Evolutionary conservation across 2,113 vertebrate species (phyloP).

Genomic region (Gambusia affinis): DNA sequence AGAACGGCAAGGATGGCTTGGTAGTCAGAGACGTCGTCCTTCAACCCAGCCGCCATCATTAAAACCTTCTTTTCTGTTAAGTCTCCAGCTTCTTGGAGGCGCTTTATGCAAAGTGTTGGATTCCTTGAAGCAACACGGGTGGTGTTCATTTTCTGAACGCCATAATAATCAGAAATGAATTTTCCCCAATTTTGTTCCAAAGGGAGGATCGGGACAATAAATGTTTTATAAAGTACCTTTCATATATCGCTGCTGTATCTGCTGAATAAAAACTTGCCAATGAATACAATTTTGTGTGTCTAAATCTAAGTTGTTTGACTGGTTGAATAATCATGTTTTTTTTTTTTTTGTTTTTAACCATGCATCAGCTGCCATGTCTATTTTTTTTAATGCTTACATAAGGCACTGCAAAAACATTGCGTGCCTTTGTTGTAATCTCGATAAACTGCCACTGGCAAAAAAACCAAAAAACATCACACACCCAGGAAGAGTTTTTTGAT

Average conservation of each 20-base stretch:
- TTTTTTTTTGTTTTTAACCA: not conserved
- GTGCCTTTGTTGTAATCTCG: not conserved
- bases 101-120: slow-evolving; percentile 11
- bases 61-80: not conserved
- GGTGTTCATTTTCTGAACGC: not conserved
- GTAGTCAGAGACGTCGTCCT: not conserved
- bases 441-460: not conserved
- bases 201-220: not conserved
- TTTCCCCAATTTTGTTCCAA: not conserved
- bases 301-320: not conserved
- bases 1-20: not conserved
- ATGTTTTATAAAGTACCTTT: not conserved
- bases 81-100: not conserved
- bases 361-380: not conserved
- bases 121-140: not conserved
- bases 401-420: not conserved
- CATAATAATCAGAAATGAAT: not conserved
- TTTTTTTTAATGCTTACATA: not conserved
- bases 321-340: not conserved
- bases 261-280: not conserved
- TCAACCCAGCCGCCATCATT: not conserved
- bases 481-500: not conserved
- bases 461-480: not conserved
- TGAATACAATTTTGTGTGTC: not conserved
- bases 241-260: not conserved